These are phyloP conservation scores for Eptesicus fuscus DNA, from an alignment of 2,113 vertebrate genomes.

Conservation along the genomic window DNA sequence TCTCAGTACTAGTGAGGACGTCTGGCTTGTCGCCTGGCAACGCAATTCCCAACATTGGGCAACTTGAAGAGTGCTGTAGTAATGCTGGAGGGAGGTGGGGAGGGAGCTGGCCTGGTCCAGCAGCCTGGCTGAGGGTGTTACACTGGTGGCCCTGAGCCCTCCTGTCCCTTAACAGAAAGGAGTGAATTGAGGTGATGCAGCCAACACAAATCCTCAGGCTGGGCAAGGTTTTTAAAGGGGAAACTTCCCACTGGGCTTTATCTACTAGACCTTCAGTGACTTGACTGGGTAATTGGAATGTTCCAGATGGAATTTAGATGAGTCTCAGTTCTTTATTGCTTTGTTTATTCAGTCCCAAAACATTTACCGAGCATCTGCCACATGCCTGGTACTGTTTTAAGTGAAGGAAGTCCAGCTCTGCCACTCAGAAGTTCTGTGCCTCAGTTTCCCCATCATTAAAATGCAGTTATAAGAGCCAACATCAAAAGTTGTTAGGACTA, in stretches of 20 bases:
- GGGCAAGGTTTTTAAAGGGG: not conserved
- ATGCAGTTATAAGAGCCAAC: not conserved
- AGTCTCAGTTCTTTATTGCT: not conserved
- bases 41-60: conserved; percentile 68
- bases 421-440: not conserved
- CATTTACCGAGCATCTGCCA: not conserved
- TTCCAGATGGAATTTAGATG: not conserved
- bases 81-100: not conserved
- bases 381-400: not conserved
- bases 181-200: too few species aligned
- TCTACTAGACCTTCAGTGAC: not conserved
- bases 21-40: conserved; percentile 78
- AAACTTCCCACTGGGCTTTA: not conserved
- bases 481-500: not conserved
- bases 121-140: not conserved
- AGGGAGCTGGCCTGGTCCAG: not conserved
- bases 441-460: not conserved
- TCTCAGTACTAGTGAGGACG: conserved; percentile 66
- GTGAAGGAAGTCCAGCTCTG: not conserved
- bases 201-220: not conserved
- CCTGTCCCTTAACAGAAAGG: not conserved
- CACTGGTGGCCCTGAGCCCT: not conserved
- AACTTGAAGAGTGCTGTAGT: conserved; percentile 51
- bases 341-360: not conserved
- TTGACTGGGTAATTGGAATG: not conserved